Evolutionary conservation across 1,140 invertebrate species (phyloP).

Genomic region (Zophobas atratus): DNA sequence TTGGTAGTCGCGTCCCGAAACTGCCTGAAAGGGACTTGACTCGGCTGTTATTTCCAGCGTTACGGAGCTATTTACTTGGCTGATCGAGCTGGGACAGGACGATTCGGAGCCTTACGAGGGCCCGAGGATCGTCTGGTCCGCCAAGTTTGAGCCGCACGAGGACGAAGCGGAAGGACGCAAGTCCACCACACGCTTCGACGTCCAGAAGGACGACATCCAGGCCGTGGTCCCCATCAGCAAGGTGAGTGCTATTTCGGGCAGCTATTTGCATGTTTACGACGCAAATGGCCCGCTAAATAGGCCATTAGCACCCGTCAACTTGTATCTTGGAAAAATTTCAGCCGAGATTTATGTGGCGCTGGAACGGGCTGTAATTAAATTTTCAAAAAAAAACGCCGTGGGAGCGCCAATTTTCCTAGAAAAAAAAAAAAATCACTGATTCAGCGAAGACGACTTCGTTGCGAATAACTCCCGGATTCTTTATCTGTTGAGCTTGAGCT

Average conservation of each 20-base stretch:
- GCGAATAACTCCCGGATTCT: too few relatives aligned
- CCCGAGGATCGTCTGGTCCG: slow-evolving; percentile 86
- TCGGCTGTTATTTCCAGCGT: slow-evolving; percentile 69
- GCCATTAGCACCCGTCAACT: slow-evolving; percentile 32
- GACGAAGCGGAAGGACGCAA: slow-evolving; percentile 76
- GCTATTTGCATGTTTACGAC: slow-evolving; percentile 36
- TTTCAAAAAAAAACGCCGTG: neutral
- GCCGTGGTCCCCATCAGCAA: slow-evolving; percentile 95
- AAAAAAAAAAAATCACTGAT: too few relatives aligned
- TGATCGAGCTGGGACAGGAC: slow-evolving; percentile 90
- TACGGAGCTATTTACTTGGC: slow-evolving; percentile 91
- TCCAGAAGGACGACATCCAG: slow-evolving; percentile 95
- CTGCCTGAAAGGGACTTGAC: neutral
- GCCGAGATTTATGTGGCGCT: slow-evolving; percentile 23
- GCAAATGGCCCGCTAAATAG: slow-evolving; percentile 41
- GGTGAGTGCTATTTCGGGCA: slow-evolving; percentile 71
- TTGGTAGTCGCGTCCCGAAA: neutral
- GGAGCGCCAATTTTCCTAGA: too few relatives aligned
- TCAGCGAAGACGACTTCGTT: too few relatives aligned
- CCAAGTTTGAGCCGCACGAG: slow-evolving; percentile 73
- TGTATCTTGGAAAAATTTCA: slow-evolving; percentile 29
- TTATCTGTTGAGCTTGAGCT: too few relatives aligned
- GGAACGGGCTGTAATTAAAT: slow-evolving; percentile 12
- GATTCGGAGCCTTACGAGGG: slow-evolving; percentile 83
- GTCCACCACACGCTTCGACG: slow-evolving; percentile 86